Evolutionary conservation across 30 jellyfish, hydroid and myxozoan genomes (phyloP), one percentile per base, ranked within the genome.

Genomic region (Rhopilema esculentum): DNA sequence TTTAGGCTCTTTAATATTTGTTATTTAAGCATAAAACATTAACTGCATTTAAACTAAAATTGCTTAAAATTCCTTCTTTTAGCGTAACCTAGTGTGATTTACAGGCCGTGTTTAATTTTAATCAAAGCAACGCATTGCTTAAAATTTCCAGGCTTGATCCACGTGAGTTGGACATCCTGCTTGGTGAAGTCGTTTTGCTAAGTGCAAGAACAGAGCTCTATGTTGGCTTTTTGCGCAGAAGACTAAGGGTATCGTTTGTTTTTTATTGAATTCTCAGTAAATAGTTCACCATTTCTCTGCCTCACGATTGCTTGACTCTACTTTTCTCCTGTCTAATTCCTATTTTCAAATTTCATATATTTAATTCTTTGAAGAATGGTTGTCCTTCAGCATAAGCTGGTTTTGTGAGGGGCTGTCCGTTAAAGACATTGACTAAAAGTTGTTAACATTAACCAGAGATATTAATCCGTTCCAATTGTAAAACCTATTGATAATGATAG

Each of bases 181-280:
- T 92, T 0, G 98, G 98, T 16, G 98, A 92, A 63, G 89, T 88
- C 53, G 98, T 86, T 29, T 72, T 92, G 29, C 68, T 92, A 68
- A 80, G 97, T 31, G 86, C 98, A 23, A 66, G 98, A 51, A 92
- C 98, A 2, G 98, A 92, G 33, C 89, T 92, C 19, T 92, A 92
- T 69, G 70, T 79, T 32, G 77, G 90, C 6, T 92, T 92, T 68
- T 29, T 92, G 26, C 90, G 92, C n/a, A 76, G 89, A 28, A 80
- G 91, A 31, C 69, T 91, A 21, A 75, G 68, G 83, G 97, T 91
- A 51, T 1, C 68, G 80, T 1, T 24, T 2, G 8, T n/a, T 22
- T 21, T 21, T 26, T 21, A 15, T 29, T 66, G 24, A 0, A 16
- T 21, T 17, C 27, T 18, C 76, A 21, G 32, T 21, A 21, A 29